Conservation (phyloP, 2,888 invertebrate genomes). For the Bembecia ichneumoniformis region DNA sequence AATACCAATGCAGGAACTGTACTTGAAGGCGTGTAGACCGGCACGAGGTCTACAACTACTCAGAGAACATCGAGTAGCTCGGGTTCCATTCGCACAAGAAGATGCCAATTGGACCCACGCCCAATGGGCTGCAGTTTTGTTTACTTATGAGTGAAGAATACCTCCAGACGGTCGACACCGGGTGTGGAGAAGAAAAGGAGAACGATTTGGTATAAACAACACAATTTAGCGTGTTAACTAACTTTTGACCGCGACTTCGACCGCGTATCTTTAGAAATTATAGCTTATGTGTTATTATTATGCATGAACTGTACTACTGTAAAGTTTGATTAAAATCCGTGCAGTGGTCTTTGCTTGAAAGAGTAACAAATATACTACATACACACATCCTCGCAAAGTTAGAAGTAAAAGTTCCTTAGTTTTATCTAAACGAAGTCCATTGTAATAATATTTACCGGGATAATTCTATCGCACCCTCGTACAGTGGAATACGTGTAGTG, state of each 20-base stretch:
- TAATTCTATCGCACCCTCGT: constrained; percentile 55
- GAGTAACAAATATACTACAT: too few relatives aligned
- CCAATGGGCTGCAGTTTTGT: constrained; percentile 7
- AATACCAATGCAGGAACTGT: constrained; percentile 10
- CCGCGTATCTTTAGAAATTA: too few relatives aligned
- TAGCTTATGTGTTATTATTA: too few relatives aligned
- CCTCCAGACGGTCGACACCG: constrained; percentile 6
- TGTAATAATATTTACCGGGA: constrained; percentile 32
- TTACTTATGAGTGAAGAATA: not conserved
- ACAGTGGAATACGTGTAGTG: constrained; percentile 99
- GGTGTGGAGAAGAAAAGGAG: constrained; percentile 5
- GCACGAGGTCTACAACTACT: constrained; percentile 6
- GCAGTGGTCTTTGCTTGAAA: too few relatives aligned
- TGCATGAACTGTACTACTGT: too few relatives aligned
- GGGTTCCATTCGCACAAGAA: constrained; percentile 6
- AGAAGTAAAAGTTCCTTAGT: too few relatives aligned
- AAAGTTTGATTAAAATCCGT: too few relatives aligned
- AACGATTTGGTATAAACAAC: too few relatives aligned
- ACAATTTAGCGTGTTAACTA: too few relatives aligned
- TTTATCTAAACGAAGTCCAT: too few relatives aligned
- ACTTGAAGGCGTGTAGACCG: constrained; percentile 8
- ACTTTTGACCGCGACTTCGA: too few relatives aligned
- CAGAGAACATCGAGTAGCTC: constrained; percentile 1
- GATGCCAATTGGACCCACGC: constrained; percentile 8
- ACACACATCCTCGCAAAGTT: too few relatives aligned